Evolutionary conservation across 2,888 invertebrate species (phyloP).

Genomic region (Drosophila fungiperda): DNA sequence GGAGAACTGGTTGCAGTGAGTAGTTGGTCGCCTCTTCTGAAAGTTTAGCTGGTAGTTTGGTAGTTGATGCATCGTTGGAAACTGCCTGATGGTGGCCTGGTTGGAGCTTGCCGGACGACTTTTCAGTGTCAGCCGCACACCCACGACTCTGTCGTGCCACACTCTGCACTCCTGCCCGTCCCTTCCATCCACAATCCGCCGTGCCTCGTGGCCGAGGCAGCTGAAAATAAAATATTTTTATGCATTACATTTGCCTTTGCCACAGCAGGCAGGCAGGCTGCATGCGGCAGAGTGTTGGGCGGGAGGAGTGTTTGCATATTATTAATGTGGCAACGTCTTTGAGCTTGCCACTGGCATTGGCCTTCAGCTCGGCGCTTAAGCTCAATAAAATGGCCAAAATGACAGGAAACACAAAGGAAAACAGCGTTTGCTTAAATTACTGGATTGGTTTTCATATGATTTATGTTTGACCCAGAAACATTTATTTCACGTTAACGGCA

Average conservation of each 20-base stretch:
- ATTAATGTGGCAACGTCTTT: conserved; percentile 47
- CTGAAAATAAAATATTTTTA: conserved; percentile 59
- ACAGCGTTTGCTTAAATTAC: conserved; percentile 24
- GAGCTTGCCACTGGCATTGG: conserved; percentile 56
- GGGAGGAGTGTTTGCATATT: conserved; percentile 22
- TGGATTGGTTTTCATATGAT: conserved; percentile 1
- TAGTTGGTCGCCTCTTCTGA: conserved; percentile 5
- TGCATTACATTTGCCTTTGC: conserved; percentile 54
- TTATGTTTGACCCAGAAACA: conserved; percentile 12
- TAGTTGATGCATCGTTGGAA: conserved; percentile 1
- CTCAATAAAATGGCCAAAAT: conserved; percentile 33
- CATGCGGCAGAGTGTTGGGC: neutral
- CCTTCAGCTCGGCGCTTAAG: conserved; percentile 53
- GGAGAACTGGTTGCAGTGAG: conserved; percentile 39
- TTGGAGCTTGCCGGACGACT: conserved; percentile 50
- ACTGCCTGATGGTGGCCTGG: conserved; percentile 6
- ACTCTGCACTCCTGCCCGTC: neutral
- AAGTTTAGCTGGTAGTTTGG: conserved; percentile 11
- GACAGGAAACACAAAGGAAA: conserved; percentile 24
- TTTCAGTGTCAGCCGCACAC: conserved; percentile 69
- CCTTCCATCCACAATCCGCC: conserved; percentile 15
- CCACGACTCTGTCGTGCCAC: conserved; percentile 46
- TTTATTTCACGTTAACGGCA: neutral
- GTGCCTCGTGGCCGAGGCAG: conserved; percentile 32
- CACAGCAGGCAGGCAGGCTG: conserved; percentile 13